Evolutionary conservation across 1,140 invertebrate species (phyloP).

Genomic region (Lepidurus arcticus): DNA sequence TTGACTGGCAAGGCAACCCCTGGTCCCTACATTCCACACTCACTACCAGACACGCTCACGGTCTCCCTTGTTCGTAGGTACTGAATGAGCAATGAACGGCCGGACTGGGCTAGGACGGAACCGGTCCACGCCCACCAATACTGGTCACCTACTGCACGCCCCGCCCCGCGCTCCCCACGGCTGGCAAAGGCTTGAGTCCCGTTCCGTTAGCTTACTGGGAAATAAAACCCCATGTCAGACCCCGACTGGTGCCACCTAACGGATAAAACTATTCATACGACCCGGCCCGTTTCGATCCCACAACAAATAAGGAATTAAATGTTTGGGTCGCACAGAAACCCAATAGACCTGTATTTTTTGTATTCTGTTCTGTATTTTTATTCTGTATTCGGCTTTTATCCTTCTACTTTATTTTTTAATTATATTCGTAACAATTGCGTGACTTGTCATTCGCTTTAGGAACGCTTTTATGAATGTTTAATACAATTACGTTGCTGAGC

Average conservation of each 20-base stretch:
- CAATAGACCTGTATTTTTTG: no score
- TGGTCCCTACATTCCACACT: neutral
- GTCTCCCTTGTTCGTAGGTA: neutral
- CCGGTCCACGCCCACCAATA: neutral
- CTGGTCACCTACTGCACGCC: neutral
- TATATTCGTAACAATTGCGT: no score
- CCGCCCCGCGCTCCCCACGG: neutral
- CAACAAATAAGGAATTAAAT: no score
- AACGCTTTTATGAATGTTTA: no score
- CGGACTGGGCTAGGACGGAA: neutral
- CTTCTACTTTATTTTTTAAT: no score
- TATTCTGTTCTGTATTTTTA: no score
- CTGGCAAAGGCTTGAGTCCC: neutral
- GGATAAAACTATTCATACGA: neutral
- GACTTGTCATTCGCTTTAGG: no score
- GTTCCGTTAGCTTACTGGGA: neutral
- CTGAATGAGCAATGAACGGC: conserved; percentile 5
- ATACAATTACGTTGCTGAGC: no score
- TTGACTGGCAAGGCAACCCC: neutral
- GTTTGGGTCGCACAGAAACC: no score
- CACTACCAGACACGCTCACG: neutral
- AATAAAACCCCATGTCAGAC: neutral
- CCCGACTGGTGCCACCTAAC: neutral
- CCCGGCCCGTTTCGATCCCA: neutral
- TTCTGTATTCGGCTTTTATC: no score